phyloP scores from a whole-genome alignment of 2,888 invertebrate genomes.

The Agonopterix subpropinquella region DNA sequence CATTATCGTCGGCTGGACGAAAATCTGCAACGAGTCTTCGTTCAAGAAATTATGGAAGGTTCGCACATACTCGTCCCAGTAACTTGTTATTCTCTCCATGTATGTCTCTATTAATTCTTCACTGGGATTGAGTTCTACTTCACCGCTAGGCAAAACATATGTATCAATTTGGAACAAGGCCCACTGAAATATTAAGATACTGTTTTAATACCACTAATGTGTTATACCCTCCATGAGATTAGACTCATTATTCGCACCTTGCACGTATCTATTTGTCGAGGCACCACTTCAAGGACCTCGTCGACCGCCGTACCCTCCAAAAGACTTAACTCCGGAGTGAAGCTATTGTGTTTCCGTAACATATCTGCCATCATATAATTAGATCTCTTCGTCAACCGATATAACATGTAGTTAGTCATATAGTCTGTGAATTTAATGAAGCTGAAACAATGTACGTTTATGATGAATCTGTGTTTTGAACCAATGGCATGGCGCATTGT shows the following conservation, averaged over 20 bases:
- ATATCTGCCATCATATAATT: constrained; percentile 74
- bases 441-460: constrained; percentile 47
- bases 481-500: background rate
- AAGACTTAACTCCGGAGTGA: constrained; percentile 64
- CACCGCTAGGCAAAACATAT: constrained; percentile 54
- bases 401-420: constrained; percentile 81
- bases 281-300: constrained; percentile 64
- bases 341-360: constrained; percentile 70
- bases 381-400: constrained; percentile 78
- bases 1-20: constrained; percentile 90
- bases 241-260: constrained; percentile 31
- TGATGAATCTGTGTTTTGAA: background rate
- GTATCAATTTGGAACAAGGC: constrained; percentile 79
- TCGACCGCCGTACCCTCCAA: constrained; percentile 57
- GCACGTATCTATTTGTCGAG: constrained; percentile 58
- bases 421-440: constrained; percentile 84
- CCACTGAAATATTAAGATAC: constrained; percentile 58
- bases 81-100: constrained; percentile 75
- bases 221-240: background rate
- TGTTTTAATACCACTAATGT: constrained; percentile 1
- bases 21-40: constrained; percentile 81
- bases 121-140: constrained; percentile 75
- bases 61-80: constrained; percentile 81
- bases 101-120: constrained; percentile 74
- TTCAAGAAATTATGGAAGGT: constrained; percentile 83